phyloP scores from a whole-genome alignment of 92 coral and sea anemone species.

The Zoanthus solanderi region DNA sequence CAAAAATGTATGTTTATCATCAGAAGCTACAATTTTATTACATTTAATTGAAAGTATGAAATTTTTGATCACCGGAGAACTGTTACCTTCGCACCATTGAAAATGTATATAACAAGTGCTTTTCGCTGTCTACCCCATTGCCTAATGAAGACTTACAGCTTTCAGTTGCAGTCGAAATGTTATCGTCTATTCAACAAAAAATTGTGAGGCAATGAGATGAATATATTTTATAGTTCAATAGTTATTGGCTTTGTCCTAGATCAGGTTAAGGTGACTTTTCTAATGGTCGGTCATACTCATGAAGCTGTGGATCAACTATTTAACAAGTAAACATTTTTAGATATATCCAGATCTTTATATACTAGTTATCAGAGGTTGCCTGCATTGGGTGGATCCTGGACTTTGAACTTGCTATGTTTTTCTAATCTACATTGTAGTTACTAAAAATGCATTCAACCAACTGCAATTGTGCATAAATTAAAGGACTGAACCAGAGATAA shows the following conservation, averaged over 20 bases:
- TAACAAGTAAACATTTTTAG: slow-evolving; percentile 58
- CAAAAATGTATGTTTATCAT: not conserved
- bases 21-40: not conserved
- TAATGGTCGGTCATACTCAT: slow-evolving; percentile 80
- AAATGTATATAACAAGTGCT: no score
- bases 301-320: slow-evolving; percentile 73
- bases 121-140: no score
- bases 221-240: not conserved
- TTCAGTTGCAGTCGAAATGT: no score
- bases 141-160: no score
- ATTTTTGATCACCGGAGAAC: no score
- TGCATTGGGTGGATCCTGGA: not conserved
- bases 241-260: not conserved
- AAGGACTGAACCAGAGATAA: not conserved
- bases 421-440: not conserved
- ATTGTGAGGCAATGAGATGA: no score
- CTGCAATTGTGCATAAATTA: not conserved
- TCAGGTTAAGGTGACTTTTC: slow-evolving; percentile 70
- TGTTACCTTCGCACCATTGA: no score
- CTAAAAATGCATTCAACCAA: not conserved
- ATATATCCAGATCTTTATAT: not conserved
- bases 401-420: not conserved
- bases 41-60: not conserved
- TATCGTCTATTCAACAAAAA: no score
- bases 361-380: not conserved